Evolutionary conservation across 2,888 invertebrate species (phyloP), one percentile per base, ranked within the genome.

Genomic region (Mythimna vitellina): DNA sequence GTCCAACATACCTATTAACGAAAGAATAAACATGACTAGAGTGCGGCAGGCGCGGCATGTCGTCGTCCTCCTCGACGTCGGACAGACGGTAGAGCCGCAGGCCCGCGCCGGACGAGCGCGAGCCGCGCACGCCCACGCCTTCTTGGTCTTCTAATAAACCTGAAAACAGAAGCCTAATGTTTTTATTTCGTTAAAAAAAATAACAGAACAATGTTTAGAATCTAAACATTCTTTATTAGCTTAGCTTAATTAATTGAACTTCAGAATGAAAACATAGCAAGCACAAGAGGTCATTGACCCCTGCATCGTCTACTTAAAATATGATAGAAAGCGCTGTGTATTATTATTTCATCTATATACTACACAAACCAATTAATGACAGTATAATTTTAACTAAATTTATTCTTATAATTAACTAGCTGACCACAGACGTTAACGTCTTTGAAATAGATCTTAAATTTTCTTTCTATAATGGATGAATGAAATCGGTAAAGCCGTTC

Each of bases 111-210:
- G 98, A 97, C 0, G 97, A 97, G 17, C 98, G 97, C 14, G 98
- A 97, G 10, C 98, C 98, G 1, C 98, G 97, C 32, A 98, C 98
- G 82, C 98, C 98, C 1, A 99, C 99, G 3, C 99, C 99, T 0
- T 99, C 99, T 72, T 99, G 97, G 76, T 99, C 98, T 86, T 99
- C 99, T 74, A 99, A 93, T 70, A 99, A 96, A 73, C 96, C 96
- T 96, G 82, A 0, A 72, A 61, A 12, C 29, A 29, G 8, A 57
- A 9, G 17, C 7, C 17, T 20, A 46, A 17, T 46, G 17, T 7
- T 46, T 14, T 20, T 6, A 46, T 20, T 46, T 46, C 17, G 17
- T 46, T n/a, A n/a, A 46, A 46, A n/a, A 46, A n/a, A 51, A 3
- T 3, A n/a, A n/a, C 1, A 51, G 9, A n/a, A 20, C 5, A 51